Evolutionary conservation across 2,113 vertebrate genomes (phyloP), one percentile per base, ranked within the genome.

Genomic region (Vimba vimba): DNA sequence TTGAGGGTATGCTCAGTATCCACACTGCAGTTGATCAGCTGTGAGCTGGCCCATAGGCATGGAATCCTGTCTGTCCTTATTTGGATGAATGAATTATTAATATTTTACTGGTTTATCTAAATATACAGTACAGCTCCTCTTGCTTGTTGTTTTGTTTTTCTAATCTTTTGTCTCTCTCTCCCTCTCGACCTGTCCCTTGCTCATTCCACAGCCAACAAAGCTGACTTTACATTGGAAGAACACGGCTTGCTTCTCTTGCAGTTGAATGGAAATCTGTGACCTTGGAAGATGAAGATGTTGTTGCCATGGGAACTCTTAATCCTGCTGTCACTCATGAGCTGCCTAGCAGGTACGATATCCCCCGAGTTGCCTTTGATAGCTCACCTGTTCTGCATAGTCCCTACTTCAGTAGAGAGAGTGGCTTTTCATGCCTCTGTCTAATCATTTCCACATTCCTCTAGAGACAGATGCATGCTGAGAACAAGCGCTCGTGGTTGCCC

Each of bases 231-330:
- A 86, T 76, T 74, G 82, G 90, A 94, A 92, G 59, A 76, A 66
- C 59, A 71, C 52, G 1, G 84, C 89, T 84, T 87, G 90, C 89
- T 87, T 74, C 80, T 84, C 87, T 87, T 86, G 87, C 87, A 89
- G 87, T 94, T 94, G 93, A 87, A 94, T 93, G 91, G 90, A 90
- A 96, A 94, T 95, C 95, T 95, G 95, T 96, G 96, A 96, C 96
- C 95, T 97, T 96, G 95, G 92, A 94, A 96, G 96, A 94, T 96
- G 94, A 97, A 96, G 94, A 97, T 97, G 96, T 91, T 94, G 96
- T 97, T 97, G 95, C 97, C 96, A 96, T 97, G 97, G 97, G 95
- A 97, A 97, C 96, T 97, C 93, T 91, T 97, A 96, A 96, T 95
- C 94, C 95, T 97, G 91, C 96, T 98, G 95, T 96, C 95, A 95